Base-by-base conservation (phyloP, 2,888 invertebrate species). In the Tiphia femorata region DNA sequence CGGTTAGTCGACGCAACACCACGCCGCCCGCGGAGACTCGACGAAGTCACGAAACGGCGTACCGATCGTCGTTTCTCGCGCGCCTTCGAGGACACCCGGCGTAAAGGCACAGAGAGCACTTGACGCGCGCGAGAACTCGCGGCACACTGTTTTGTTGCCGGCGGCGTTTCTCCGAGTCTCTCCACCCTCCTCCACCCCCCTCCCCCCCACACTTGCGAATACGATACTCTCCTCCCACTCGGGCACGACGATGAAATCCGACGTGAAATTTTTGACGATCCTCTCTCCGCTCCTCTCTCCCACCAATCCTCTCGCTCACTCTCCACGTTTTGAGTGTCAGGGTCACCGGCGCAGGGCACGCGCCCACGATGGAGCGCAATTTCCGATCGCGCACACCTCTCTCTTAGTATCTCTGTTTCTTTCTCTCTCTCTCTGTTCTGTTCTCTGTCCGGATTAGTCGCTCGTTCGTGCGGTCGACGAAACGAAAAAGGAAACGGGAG, bases 291-390 rank as follows among this genome's bases (percentile, higher is more conserved):
- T n/a, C 20, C 10, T 7, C 21, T 40, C 3, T 14, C 37, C 33
- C 4, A n/a, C 33, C 14, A n/a, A 33, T n/a, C 10, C 8, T 38
- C 19, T 38, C 17, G 16, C 19, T 38, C n/a, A 10, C 17, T 19
- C 6, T 19, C 17, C 33, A 8, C 33, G 12, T 8, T 42, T 17
- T 67, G 75, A 76, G 68, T 77, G 77, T 77, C 77, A 76, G 75
- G 76, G 76, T 76, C 76, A 76, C 72, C 71, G 65, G 64, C 67
- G 71, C 69, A 58, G 57, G 65, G 54, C 48, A 67, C 67, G 67
- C 64, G 63, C 65, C 52, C 62, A 57, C 40, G 57, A 65, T 56
- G 38, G 57, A 57, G 62, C 62, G 65, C 59, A 62, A 62, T 69
- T 62, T 62, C 56, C 62, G 58, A 66, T 8, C 37, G 47, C 30